Evolutionary conservation across 2,888 invertebrate genomes (phyloP), one percentile per base, ranked within the genome.

Genomic region (Sturmia bella): DNA sequence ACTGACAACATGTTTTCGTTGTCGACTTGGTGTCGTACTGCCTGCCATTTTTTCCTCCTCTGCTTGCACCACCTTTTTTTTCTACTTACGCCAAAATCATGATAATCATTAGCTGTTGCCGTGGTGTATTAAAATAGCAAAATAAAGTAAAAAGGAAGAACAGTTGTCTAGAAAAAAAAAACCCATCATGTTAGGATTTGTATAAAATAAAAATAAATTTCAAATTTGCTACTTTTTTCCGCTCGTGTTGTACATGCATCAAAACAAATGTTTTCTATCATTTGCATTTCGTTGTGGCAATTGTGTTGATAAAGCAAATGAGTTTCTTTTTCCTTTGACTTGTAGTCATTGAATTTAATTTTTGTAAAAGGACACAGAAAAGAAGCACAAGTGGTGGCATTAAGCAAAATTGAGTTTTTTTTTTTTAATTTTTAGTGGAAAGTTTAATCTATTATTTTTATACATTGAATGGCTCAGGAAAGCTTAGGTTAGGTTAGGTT

Each of bases 81-180:
- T 54, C 12, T 19, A 13, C 5, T 75, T 56, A 61, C 45, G 50
- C 15, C 45, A 56, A 80, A 80, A 72, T 76, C 75, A 80, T 75
- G 80, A 80, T 76, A 72, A 80, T 76, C 75, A 61, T 66, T 70
- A 64, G 80, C 27, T 69, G 85, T 84, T 83, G 83, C 84, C 84
- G 86, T 54, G 15, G 61, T 43, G 48, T 54, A 50, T 11, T 17
- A 27, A 43, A 41, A 24, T 4, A 45, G n/a, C 6, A 17, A 41
- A 11, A 17, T 2, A 6, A 48, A 50, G 27, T n/a, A 66, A 39
- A 66, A 52, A 39, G 12, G 43, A 72, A 68, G 39, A 68, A 68
- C 37, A 50, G 57, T 43, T 32, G 17, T 37, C 21, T 7, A 39
- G 5, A 27, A 45, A 68, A 64, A 72, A 66, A 63, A n/a, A n/a